A percentile compares a stretch with the other conserved stretches of the same genome.
These are phyloP conservation scores for Triops longicaudatus DNA, from an alignment of 1,140 invertebrate species.

Conservation along the genomic window DNA sequence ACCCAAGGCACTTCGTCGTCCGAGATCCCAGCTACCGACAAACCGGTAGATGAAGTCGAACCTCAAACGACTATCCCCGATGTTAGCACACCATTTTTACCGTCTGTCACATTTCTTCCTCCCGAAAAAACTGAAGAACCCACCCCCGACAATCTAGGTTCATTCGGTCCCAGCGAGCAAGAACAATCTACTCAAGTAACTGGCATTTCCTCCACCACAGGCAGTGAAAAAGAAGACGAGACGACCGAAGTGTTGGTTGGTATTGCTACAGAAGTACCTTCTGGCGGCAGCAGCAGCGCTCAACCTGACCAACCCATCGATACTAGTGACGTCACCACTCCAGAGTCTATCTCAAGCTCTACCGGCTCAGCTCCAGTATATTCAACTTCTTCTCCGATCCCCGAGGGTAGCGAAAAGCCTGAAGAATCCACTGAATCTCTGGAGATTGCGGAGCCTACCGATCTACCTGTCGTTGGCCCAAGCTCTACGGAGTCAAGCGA, in stretches of 20 bases:
- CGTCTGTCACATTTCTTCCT: not conserved
- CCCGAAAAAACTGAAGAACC: not conserved
- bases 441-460: not conserved
- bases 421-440: not conserved
- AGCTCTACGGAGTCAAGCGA: too few species aligned
- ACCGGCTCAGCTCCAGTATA: not conserved
- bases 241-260: slow-evolving; percentile 13
- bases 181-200: not conserved
- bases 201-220: slow-evolving; percentile 29
- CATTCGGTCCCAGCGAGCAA: not conserved
- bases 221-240: slow-evolving; percentile 6
- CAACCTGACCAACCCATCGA: not conserved
- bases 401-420: not conserved
- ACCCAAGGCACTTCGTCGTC: slow-evolving; percentile 27
- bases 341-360: not conserved
- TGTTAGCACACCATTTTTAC: slow-evolving; percentile 4
- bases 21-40: slow-evolving; percentile 24
- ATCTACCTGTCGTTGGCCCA: too few species aligned
- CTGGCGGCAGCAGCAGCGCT: not conserved
- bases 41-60: slow-evolving; percentile 20
- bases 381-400: not conserved
- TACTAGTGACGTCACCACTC: not conserved
- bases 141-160: too few species aligned
- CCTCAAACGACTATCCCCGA: slow-evolving; percentile 21
- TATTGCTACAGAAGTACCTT: too few species aligned